Evolutionary conservation across 2,888 invertebrate species (phyloP), one percentile per base, ranked within the genome.

Genomic region (Harpalus rubripes): DNA sequence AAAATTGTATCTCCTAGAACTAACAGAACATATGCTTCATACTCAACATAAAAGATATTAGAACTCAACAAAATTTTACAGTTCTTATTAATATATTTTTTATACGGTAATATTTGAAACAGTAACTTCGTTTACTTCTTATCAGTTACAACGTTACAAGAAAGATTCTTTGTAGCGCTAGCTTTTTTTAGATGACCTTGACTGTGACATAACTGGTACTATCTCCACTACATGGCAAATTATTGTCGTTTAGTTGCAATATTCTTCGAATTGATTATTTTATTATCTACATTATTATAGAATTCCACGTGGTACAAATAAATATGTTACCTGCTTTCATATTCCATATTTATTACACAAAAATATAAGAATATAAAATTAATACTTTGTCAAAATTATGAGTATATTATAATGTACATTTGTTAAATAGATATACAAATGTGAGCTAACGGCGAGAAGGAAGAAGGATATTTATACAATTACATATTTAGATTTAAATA

Each of bases 141-240:
- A 74, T n/a, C n/a, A n/a, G n/a, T n/a, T n/a, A n/a, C n/a, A n/a
- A n/a, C n/a, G 72, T 44, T 18, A 18, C 72, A 18, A 41, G 44
- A 41, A 74, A 41, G 44, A 74, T 74, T 18, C 72, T 44, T 18
- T 74, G 16, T 72, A 72, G 44, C 44, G 18, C 16, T 74, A 39
- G 41, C 72, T 41, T 74, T 74, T 74, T 74, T 74, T 18, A 74
- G 10, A 44, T 18, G 72, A 10, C 72, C 72, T 74, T 74, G 72
- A 74, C 72, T 44, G 44, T 74, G 72, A 74, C 44, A 74, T 74
- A 74, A 74, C 72, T 18, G 18, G 16, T 44, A 44, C 44, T 74
- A 74, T 74, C 72, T 52, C 44, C 10, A 74, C 72, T 41, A 41
- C 10, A 52, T 41, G 18, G 44, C 72, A 74, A 74, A 74, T 74